phyloP scores from a whole-genome alignment of 2,888 invertebrate species.

The Teleogryllus oceanicus region DNA sequence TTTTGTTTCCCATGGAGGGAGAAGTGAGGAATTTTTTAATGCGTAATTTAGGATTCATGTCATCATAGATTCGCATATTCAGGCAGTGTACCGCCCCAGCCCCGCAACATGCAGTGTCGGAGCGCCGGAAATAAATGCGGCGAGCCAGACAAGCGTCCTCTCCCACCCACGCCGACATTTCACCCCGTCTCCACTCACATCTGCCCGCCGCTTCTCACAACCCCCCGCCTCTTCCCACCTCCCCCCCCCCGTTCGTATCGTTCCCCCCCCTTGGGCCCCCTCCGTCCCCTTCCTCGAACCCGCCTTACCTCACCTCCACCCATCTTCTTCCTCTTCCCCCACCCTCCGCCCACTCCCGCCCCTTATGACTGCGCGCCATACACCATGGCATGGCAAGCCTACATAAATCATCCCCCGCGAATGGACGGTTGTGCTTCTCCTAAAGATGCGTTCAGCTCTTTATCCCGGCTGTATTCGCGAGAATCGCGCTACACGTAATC shows the following conservation, averaged over 20 bases:
- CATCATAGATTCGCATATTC: no score
- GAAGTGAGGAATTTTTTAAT: no score
- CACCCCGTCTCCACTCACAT: background rate
- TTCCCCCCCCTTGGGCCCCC: background rate
- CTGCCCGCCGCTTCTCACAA: background rate
- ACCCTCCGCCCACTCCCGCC: background rate
- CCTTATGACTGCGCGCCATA: background rate
- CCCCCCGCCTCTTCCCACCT: background rate
- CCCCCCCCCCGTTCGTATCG: background rate
- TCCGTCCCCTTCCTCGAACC: background rate
- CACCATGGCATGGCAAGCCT: background rate
- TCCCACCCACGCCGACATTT: background rate
- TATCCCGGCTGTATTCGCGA: background rate
- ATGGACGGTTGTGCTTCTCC: conserved; percentile 3
- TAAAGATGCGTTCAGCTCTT: conserved; percentile 11
- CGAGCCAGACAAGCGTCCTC: background rate
- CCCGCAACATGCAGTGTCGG: background rate
- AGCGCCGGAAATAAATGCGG: background rate
- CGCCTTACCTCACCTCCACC: background rate
- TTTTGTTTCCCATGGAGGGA: no score
- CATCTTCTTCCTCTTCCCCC: background rate
- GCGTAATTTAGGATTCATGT: no score
- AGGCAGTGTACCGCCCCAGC: no score
- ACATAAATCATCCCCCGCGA: background rate
- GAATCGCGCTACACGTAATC: background rate